phyloP scores from a whole-genome alignment of 2,113 vertebrate species.

The Myxocyprinus asiaticus region DNA sequence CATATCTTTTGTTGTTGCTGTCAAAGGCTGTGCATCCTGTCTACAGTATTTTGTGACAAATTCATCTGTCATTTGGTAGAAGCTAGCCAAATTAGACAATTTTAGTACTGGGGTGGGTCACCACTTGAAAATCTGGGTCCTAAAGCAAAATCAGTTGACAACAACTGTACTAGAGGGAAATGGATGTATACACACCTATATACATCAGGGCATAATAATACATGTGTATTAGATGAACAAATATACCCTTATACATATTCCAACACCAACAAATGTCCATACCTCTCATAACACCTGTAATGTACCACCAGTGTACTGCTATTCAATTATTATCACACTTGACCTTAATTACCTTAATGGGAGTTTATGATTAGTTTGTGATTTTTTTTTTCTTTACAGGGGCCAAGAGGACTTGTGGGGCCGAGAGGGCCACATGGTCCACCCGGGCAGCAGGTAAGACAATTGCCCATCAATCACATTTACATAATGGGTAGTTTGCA shows the following conservation, averaged over 20 bases:
- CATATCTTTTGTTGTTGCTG: too few relatives aligned
- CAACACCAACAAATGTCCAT: background rate
- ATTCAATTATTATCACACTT: slow-evolving; percentile 8
- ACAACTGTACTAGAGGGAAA: background rate
- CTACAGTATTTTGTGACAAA: too few relatives aligned
- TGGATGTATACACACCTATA: too few relatives aligned
- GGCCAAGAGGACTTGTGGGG: slow-evolving; percentile 82
- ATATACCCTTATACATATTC: background rate
- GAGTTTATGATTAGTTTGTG: slow-evolving; percentile 36
- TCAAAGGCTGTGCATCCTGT: too few relatives aligned
- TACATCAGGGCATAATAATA: too few relatives aligned
- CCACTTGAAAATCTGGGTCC: too few relatives aligned
- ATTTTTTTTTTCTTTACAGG: slow-evolving; percentile 72
- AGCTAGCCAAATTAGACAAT: too few relatives aligned
- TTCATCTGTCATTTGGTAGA: too few relatives aligned
- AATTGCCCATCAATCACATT: slow-evolving; percentile 2
- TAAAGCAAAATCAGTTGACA: too few relatives aligned
- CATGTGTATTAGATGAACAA: too few relatives aligned
- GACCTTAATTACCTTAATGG: slow-evolving; percentile 49
- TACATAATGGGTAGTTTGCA: slow-evolving; percentile 3
- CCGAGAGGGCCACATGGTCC: slow-evolving; percentile 80
- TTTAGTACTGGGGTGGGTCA: too few relatives aligned
- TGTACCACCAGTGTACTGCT: background rate
- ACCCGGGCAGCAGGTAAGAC: slow-evolving; percentile 78
- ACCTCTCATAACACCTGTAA: background rate